A percentile compares a stretch with the other conserved stretches of the same genome.
phyloP scores from a whole-genome alignment of 2,888 invertebrate genomes.

The Apocheima hispidaria region DNA sequence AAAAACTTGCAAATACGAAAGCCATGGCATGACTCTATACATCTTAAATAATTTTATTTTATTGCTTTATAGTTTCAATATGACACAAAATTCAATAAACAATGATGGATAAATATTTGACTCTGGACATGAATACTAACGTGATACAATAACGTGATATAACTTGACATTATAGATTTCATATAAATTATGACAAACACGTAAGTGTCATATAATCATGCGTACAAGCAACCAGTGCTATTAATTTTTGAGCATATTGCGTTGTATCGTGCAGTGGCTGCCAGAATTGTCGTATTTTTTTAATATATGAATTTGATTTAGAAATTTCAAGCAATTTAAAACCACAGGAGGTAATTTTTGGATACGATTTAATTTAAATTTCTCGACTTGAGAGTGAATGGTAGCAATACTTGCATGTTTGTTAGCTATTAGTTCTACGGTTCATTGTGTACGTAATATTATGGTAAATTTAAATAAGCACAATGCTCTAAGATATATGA shows the following conservation, averaged over 20 bases:
- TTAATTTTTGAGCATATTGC: conserved; percentile 28
- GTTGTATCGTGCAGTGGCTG: conserved; percentile 14
- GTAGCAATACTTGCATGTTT: conserved; percentile 45
- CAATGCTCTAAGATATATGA: neutral
- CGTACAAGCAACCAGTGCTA: conserved; percentile 19
- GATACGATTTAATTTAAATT: conserved; percentile 51
- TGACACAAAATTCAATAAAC: no score
- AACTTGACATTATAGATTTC: conserved; percentile 2
- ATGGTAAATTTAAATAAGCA: conserved; percentile 44
- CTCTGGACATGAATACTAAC: neutral
- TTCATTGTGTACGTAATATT: conserved; percentile 48
- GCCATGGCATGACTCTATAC: no score
- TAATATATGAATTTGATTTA: conserved; percentile 43
- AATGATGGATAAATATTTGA: no score
- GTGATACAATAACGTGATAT: neutral
- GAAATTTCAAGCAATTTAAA: conserved; percentile 31
- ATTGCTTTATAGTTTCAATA: no score
- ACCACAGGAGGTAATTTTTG: conserved; percentile 48
- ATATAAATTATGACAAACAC: conserved; percentile 23
- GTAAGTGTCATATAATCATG: conserved; percentile 26
- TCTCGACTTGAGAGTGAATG: conserved; percentile 20
- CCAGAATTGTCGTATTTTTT: conserved; percentile 32
- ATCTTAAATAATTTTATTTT: no score
- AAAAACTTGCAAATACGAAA: no score
- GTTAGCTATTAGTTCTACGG: conserved; percentile 42